Evolutionary conservation across 2,113 vertebrate species (phyloP), one percentile per base, ranked within the genome.

Genomic region (Silurus asotus): DNA sequence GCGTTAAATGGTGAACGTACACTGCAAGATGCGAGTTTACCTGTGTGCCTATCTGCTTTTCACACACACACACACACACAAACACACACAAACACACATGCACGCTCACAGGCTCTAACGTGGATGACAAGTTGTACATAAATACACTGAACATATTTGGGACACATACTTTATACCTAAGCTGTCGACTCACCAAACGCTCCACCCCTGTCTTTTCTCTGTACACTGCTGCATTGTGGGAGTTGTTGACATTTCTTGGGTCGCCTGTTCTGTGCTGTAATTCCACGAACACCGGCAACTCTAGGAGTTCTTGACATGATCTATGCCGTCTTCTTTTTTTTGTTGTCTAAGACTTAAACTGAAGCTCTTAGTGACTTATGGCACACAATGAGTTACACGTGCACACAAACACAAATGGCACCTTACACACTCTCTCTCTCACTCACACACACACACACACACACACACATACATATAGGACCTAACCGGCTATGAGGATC

Each of bases 21-120:
- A 82, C 77, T 20, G 69, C 61, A 62, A 61, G 51, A 81, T 80
- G 84, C 58, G 58, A 89, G 89, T 89, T 79, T 86, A 89, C 76
- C 75, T 85, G 83, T 85, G 70, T 87, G 90, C 88, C 82, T 82
- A 87, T 90, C 91, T 89, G 76, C 80, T 80, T 88, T 49, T 82
- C 53, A 11, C 65, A 88, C 10, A 55, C 5, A n/a, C 72, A 87
- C 45, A 70, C 67, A 45, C 28, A 69, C 59, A 84, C 28, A 79
- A 19, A 19, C 62, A 81, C 77, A 86, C 56, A 87, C 84, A 89
- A n/a, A 87, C 78, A 80, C 58, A 62, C 76, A 86, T 28, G 65
- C 75, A 65, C 86, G 58, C 53, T 84, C 56, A 84, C 87, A 87
- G 67, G 67, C 74, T 81, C 65, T 72, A 28, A 25, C 87, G 85